phyloP scores from a whole-genome alignment of 2,888 invertebrate genomes.

The Cancer borealis region DNA sequence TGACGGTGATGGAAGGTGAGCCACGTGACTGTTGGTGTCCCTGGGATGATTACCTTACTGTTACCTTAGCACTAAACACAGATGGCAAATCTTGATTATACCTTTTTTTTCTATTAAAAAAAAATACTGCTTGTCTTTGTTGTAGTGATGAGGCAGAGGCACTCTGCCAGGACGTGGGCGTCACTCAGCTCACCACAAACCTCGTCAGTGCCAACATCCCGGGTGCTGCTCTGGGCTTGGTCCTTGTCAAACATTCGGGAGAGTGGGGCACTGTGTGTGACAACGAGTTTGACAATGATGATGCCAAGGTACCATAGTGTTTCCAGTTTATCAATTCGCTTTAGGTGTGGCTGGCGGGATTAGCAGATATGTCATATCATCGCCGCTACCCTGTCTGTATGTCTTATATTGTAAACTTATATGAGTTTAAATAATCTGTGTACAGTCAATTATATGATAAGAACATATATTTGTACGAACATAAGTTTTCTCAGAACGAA shows the following conservation, averaged over 20 bases:
- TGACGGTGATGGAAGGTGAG: conserved; percentile 64
- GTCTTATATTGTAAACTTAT: no score
- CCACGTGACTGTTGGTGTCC: not conserved
- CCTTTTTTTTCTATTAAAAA: not conserved
- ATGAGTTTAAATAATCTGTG: no score
- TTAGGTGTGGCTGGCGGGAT: no score
- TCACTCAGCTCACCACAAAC: conserved; percentile 52
- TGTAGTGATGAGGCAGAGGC: conserved; percentile 69
- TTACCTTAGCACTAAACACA: not conserved
- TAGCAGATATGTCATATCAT: no score
- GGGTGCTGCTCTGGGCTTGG: conserved; percentile 58
- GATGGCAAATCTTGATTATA: not conserved
- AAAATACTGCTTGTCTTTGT: not conserved
- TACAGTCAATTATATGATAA: no score
- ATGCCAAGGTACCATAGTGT: conserved; percentile 78
- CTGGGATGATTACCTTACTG: not conserved
- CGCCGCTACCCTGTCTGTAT: no score
- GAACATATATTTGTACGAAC: no score
- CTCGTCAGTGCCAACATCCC: conserved; percentile 46
- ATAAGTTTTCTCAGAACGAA: no score
- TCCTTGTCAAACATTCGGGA: conserved; percentile 79
- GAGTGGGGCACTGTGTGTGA: conserved; percentile 81
- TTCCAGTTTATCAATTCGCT: not conserved
- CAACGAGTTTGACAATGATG: conserved; percentile 79
- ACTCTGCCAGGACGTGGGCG: conserved; percentile 73